Conservation (phyloP, 2,888 invertebrate species). For the Pseudococcus longispinus region DNA sequence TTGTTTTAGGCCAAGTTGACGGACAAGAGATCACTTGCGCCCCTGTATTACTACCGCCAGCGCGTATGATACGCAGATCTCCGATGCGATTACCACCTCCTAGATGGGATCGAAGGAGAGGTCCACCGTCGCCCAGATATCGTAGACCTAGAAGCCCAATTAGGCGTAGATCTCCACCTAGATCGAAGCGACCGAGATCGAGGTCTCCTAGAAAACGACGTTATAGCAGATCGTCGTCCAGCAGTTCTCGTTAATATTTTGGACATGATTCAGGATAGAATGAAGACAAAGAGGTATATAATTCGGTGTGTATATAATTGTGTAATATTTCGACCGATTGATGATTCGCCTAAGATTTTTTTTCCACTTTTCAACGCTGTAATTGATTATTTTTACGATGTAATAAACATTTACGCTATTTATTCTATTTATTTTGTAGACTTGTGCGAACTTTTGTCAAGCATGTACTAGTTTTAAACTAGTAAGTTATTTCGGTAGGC, state of each 20-base stretch:
- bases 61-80: slow-evolving; percentile 58
- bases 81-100: slow-evolving; percentile 64
- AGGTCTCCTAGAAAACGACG: slow-evolving; percentile 68
- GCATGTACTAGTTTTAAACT: not conserved
- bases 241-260: slow-evolving; percentile 71
- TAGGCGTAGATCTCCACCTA: slow-evolving; percentile 65
- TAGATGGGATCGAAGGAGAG: slow-evolving; percentile 65
- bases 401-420: not conserved
- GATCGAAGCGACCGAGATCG: slow-evolving; percentile 59
- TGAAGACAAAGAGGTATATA: not conserved
- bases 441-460: not conserved
- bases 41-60: slow-evolving; percentile 81
- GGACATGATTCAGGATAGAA: not conserved
- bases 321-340: not conserved
- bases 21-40: slow-evolving; percentile 92
- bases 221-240: slow-evolving; percentile 77
- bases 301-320: slow-evolving; percentile 7
- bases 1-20: slow-evolving; percentile 84
- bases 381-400: not conserved
- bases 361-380: not conserved
- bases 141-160: slow-evolving; percentile 64
- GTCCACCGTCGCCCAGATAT: slow-evolving; percentile 64
- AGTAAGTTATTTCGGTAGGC: not conserved
- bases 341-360: not conserved
- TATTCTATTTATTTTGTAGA: not conserved